Evolutionary conservation across 2,888 invertebrate genomes (phyloP).

Genomic region (Polymixis flavicincta): DNA sequence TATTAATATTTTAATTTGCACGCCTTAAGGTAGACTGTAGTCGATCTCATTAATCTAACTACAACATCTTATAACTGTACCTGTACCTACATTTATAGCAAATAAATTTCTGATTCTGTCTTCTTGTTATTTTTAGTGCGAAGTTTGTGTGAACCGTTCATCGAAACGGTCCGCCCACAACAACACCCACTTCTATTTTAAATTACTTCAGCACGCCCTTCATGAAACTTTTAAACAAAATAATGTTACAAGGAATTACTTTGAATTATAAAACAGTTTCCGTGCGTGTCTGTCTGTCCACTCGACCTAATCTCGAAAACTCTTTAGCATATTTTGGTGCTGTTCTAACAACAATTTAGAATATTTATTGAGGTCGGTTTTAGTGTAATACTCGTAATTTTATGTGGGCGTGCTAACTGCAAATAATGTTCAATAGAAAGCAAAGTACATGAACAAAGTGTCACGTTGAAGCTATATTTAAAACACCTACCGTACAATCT

Average conservation of each 20-base stretch:
- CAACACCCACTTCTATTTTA: constrained; percentile 42
- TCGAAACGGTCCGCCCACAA: constrained; percentile 26
- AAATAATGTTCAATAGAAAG: constrained; percentile 54
- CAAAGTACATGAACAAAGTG: constrained; percentile 59
- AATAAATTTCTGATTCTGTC: not conserved
- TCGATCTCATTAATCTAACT: too few relatives aligned
- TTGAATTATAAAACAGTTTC: constrained; percentile 39
- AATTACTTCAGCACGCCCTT: constrained; percentile 39
- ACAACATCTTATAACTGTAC: too few relatives aligned
- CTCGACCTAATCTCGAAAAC: constrained; percentile 43
- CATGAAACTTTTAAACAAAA: constrained; percentile 40
- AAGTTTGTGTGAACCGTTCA: constrained; percentile 2
- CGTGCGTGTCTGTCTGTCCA: constrained; percentile 37
- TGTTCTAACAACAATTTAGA: constrained; percentile 31
- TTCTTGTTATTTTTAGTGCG: constrained; percentile 14
- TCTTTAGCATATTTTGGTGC: constrained; percentile 42
- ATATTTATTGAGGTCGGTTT: constrained; percentile 50
- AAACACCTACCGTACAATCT: constrained; percentile 83
- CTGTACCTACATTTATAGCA: too few relatives aligned
- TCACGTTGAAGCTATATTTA: constrained; percentile 68
- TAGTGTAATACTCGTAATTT: constrained; percentile 50
- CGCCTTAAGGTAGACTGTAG: too few relatives aligned
- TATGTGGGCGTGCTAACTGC: constrained; percentile 46
- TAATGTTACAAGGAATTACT: constrained; percentile 33
- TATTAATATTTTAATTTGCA: too few relatives aligned